A percentile compares a stretch with the other conserved stretches of the same genome.
phyloP scores from a whole-genome alignment of 2,888 invertebrate genomes.

The Nipponacmea schrenckii region DNA sequence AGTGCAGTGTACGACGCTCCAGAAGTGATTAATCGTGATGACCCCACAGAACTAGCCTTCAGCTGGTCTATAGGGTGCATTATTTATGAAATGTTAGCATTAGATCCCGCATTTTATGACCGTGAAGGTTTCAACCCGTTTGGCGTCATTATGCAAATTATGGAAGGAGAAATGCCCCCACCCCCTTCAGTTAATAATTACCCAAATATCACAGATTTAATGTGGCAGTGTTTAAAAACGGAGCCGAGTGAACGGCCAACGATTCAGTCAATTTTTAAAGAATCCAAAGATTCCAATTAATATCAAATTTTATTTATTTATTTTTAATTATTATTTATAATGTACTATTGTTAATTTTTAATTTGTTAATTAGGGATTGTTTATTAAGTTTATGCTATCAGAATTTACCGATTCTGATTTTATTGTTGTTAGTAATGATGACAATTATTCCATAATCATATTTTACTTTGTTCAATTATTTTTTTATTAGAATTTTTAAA shows the following conservation, averaged over 20 bases:
- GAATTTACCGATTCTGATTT: no score
- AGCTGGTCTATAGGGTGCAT: conserved; percentile 51
- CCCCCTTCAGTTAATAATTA: conserved; percentile 24
- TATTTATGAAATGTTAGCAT: conserved; percentile 45
- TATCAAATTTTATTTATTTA: not conserved
- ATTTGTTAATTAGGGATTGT: no score
- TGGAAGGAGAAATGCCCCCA: conserved; percentile 34
- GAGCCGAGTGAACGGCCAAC: conserved; percentile 29
- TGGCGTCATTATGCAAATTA: conserved; percentile 40
- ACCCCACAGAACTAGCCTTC: conserved; percentile 36
- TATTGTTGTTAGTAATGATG: no score
- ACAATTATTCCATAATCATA: no score
- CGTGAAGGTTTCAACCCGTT: conserved; percentile 39
- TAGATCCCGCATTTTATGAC: conserved; percentile 46
- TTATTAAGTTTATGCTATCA: no score
- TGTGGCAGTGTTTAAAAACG: conserved; percentile 32
- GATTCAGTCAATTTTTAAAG: conserved; percentile 25
- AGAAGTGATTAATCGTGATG: conserved; percentile 36
- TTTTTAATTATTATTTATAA: not conserved
- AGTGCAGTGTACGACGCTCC: conserved; percentile 46
- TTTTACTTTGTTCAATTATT: no score
- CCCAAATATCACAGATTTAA: conserved; percentile 24
- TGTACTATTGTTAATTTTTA: not conserved
- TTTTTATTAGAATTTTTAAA: no score
- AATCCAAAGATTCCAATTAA: not conserved